These are phyloP conservation scores for Mustelus asterias DNA, from an alignment of 2,113 vertebrate species.

Conservation along the genomic window DNA sequence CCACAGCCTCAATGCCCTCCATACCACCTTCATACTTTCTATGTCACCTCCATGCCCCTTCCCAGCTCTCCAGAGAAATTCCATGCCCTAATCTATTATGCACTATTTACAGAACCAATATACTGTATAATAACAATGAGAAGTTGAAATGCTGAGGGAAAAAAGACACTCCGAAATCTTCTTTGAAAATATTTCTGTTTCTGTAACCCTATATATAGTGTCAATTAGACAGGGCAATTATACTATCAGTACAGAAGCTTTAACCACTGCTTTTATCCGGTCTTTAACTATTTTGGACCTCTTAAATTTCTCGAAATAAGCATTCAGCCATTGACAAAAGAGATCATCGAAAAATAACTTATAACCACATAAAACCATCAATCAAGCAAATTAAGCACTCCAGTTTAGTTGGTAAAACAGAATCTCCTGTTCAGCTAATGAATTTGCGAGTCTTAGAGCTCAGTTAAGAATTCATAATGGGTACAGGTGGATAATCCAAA, in stretches of 20 bases:
- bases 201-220: background rate
- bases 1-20: too few species aligned
- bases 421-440: background rate
- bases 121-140: background rate
- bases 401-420: background rate
- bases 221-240: background rate
- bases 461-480: background rate
- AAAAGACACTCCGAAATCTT: background rate
- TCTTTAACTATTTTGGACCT: background rate
- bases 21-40: too few species aligned
- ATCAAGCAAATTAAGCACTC: background rate
- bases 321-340: background rate
- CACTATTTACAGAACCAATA: background rate
- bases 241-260: background rate
- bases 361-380: background rate
- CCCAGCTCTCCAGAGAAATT: too few species aligned
- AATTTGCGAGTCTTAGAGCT: background rate
- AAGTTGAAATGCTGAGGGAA: background rate
- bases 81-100: background rate
- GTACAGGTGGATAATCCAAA: background rate
- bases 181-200: background rate
- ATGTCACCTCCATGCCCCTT: background rate
- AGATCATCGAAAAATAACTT: background rate
- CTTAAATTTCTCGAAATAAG: background rate
- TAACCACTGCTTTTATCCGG: background rate